Percentiles rank a stretch among this genome's conserved stretches.
Conservation (phyloP, 1,140 invertebrate genomes). For the Mya arenaria region DNA sequence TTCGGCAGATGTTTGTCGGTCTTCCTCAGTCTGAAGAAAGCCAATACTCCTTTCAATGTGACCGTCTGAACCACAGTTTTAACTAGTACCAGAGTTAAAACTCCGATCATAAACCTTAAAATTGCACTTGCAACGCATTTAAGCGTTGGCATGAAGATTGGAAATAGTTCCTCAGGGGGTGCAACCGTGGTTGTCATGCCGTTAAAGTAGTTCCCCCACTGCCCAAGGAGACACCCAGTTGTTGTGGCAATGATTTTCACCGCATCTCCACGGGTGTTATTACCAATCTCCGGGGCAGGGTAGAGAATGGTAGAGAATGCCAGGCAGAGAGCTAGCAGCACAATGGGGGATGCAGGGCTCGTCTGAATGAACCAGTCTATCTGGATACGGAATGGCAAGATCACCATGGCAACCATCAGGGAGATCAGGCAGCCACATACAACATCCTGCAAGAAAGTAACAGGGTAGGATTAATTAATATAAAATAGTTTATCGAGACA, state of each 20-base stretch:
- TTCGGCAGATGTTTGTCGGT: constrained; percentile 30
- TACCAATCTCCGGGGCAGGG: constrained; percentile 46
- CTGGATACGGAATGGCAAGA: constrained; percentile 27
- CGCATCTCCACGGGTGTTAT: constrained; percentile 31
- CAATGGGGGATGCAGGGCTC: constrained; percentile 23
- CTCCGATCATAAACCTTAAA: constrained; percentile 47
- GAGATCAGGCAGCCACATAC: constrained; percentile 28
- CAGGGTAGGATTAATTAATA: not conserved
- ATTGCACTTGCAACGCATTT: constrained; percentile 28
- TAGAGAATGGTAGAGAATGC: constrained; percentile 34
- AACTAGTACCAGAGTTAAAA: constrained; percentile 26
- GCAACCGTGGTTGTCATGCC: constrained; percentile 32
- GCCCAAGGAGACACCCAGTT: constrained; percentile 34
- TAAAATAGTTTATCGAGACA: not conserved
- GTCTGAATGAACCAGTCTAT: constrained; percentile 53
- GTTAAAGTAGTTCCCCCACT: constrained; percentile 43
- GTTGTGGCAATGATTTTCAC: constrained; percentile 40
- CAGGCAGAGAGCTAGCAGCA: constrained; percentile 24
- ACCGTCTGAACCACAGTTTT: constrained; percentile 36
- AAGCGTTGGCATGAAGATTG: constrained; percentile 10
- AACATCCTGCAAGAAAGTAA: constrained; percentile 38
- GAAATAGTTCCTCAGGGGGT: constrained; percentile 18
- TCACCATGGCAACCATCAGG: not conserved
- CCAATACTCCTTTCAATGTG: constrained; percentile 36
- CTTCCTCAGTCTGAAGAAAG: constrained; percentile 22